Evolutionary conservation across 2,113 vertebrate species (phyloP).

Genomic region (Cheirogaleus medius): DNA sequence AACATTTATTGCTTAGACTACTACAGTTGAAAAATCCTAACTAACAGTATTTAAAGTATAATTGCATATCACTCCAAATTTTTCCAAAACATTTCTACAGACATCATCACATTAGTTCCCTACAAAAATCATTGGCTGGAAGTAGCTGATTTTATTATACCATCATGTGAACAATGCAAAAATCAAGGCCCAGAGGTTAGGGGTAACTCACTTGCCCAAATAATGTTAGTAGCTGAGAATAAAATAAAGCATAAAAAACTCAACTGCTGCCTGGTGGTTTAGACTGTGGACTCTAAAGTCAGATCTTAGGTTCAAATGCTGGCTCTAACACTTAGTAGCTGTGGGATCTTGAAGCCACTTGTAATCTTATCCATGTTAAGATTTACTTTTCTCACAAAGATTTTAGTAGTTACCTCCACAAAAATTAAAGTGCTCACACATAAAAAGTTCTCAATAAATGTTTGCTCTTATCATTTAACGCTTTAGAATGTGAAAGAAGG

Average conservation of each 20-base stretch:
- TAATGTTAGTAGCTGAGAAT: neutral
- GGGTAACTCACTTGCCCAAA: neutral
- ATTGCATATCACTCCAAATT: neutral
- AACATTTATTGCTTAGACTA: neutral
- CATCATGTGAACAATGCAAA: conserved; percentile 13
- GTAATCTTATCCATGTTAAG: neutral
- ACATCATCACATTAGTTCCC: neutral
- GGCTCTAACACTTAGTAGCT: neutral
- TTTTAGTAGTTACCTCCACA: neutral
- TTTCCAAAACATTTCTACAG: conserved; percentile 13
- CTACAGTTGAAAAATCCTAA: neutral
- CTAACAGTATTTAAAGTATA: conserved; percentile 23
- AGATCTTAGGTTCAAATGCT: neutral
- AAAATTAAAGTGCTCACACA: conserved; percentile 43
- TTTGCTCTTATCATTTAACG: conserved; percentile 41
- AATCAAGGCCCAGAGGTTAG: neutral
- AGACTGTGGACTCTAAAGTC: neutral
- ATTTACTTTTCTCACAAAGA: neutral
- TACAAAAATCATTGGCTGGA: neutral
- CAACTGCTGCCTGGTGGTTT: neutral
- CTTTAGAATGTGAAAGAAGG: conserved; percentile 45
- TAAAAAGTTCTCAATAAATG: conserved; percentile 6
- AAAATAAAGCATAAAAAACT: neutral
- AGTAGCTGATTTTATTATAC: neutral
- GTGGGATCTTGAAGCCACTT: neutral